Evolutionary conservation across 2,113 vertebrate genomes (phyloP).

Genomic region (Phoxinus phoxinus): DNA sequence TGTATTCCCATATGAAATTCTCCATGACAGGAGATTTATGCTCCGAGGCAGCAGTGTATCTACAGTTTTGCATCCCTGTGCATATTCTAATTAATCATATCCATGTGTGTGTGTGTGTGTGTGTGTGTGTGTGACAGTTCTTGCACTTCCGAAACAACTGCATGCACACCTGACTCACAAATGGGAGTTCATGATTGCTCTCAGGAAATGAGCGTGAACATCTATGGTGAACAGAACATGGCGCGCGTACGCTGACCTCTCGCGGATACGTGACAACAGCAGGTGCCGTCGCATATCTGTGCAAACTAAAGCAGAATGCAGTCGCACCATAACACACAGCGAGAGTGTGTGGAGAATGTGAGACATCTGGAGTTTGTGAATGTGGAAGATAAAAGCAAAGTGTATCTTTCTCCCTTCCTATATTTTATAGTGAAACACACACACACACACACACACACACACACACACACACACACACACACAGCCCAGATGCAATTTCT

Average conservation of each 20-base stretch:
- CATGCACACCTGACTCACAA: background rate
- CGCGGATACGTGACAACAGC: background rate
- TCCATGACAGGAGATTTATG: slow-evolving; percentile 18
- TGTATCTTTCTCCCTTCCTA: background rate
- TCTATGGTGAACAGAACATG: background rate
- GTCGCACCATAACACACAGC: background rate
- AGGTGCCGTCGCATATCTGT: slow-evolving; percentile 3
- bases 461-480: too few relatives aligned
- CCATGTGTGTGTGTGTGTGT: background rate
- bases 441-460: too few relatives aligned
- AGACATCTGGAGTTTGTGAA: slow-evolving; percentile 23
- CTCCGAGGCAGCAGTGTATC: background rate
- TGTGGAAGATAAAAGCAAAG: background rate
- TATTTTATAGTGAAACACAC: background rate
- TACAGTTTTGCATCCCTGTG: background rate
- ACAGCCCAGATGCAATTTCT: background rate
- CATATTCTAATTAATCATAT: slow-evolving; percentile 46
- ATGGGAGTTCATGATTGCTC: background rate
- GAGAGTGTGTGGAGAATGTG: slow-evolving; percentile 25
- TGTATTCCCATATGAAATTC: slow-evolving; percentile 32
- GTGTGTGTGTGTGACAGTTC: background rate
- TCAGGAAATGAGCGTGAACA: slow-evolving; percentile 6
- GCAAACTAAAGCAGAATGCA: slow-evolving; percentile 28
- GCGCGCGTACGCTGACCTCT: background rate
- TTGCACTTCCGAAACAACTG: background rate